phyloP scores from a whole-genome alignment of 1,140 invertebrate genomes.

The Drosophila jambulina region DNA sequence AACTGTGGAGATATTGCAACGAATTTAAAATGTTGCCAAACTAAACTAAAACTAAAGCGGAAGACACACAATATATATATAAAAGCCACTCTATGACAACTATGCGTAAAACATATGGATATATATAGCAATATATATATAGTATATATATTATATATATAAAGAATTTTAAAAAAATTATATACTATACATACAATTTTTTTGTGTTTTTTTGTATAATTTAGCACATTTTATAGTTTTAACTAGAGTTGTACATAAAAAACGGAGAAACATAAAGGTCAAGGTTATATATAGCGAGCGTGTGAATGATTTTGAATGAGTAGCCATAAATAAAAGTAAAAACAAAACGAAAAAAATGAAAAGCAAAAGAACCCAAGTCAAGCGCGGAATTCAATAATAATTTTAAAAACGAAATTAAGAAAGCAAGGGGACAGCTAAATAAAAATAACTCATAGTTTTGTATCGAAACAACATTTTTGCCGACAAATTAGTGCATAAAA shows the following conservation, averaged over 20 bases:
- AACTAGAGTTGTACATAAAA: slow-evolving; percentile 77
- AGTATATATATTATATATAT: slow-evolving; percentile 44
- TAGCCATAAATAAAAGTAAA: slow-evolving; percentile 27
- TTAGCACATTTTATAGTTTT: slow-evolving; percentile 77
- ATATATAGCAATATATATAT: slow-evolving; percentile 33
- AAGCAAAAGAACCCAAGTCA: slow-evolving; percentile 24
- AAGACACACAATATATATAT: slow-evolving; percentile 25
- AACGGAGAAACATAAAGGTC: slow-evolving; percentile 36
- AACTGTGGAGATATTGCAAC: slow-evolving; percentile 79
- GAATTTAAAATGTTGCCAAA: slow-evolving; percentile 83
- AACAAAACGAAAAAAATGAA: background rate
- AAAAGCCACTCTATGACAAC: slow-evolving; percentile 53
- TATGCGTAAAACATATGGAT: slow-evolving; percentile 60
- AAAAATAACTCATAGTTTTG: slow-evolving; percentile 70
- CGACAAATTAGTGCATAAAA: slow-evolving; percentile 75
- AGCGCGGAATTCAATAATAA: slow-evolving; percentile 75
- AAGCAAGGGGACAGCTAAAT: slow-evolving; percentile 22
- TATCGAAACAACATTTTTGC: slow-evolving; percentile 62
- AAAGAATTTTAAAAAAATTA: slow-evolving; percentile 71
- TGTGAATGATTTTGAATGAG: slow-evolving; percentile 46
- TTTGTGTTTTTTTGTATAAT: slow-evolving; percentile 65
- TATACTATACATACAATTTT: slow-evolving; percentile 62
- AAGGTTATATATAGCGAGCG: slow-evolving; percentile 47
- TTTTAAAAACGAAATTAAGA: slow-evolving; percentile 52
- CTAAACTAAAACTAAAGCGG: slow-evolving; percentile 69